Evolutionary conservation across 2,888 invertebrate species (phyloP).

Genomic region (Pyrrhia umbra): DNA sequence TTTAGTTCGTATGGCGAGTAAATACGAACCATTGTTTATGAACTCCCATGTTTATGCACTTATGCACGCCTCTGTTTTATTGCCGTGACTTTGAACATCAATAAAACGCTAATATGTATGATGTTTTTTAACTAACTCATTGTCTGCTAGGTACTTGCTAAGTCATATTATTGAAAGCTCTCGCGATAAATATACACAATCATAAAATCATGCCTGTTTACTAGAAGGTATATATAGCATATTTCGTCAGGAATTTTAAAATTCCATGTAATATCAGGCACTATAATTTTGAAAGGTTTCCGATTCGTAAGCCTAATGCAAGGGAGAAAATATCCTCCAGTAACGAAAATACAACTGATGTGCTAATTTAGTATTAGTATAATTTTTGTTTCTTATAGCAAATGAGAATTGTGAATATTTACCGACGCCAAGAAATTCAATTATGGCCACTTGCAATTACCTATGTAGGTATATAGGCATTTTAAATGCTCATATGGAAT

Average conservation of each 20-base stretch:
- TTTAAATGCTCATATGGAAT: constrained; percentile 42
- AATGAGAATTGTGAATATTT: constrained; percentile 45
- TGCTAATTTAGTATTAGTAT: constrained; percentile 22
- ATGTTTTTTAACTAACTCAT: constrained; percentile 43
- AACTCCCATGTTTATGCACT: constrained; percentile 56
- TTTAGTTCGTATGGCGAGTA: constrained; percentile 60
- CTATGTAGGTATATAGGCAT: constrained; percentile 28
- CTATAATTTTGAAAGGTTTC: too few relatives aligned
- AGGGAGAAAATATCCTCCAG: too few relatives aligned
- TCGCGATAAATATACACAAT: neutral
- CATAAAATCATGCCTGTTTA: too few relatives aligned
- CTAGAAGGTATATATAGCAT: too few relatives aligned
- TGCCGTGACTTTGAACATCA: constrained; percentile 46
- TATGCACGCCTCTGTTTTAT: constrained; percentile 52
- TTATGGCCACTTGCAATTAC: constrained; percentile 30
- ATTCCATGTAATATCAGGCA: too few relatives aligned
- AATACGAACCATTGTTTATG: constrained; percentile 64
- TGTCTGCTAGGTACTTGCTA: constrained; percentile 37
- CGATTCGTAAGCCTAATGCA: too few relatives aligned
- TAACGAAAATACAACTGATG: constrained; percentile 6
- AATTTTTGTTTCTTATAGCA: constrained; percentile 22
- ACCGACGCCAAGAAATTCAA: constrained; percentile 34
- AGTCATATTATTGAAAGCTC: neutral
- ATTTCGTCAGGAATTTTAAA: too few relatives aligned
- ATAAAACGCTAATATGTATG: constrained; percentile 45